These are phyloP conservation scores for Ichneumon xanthorius DNA, from an alignment of 2,888 invertebrate genomes.

Conservation along the genomic window DNA sequence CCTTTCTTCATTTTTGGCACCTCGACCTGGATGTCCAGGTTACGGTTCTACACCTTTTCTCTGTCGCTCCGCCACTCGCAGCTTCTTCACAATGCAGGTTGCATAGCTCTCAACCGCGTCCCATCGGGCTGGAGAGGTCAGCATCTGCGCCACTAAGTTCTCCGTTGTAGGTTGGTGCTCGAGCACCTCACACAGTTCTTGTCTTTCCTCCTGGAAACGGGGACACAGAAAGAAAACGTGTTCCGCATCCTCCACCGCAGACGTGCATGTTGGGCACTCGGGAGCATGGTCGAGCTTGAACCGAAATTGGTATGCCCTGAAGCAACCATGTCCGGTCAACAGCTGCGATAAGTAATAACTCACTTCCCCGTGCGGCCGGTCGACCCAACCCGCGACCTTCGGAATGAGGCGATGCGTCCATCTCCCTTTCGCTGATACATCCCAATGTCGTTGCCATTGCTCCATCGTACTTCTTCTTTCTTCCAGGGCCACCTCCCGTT, in stretches of 20 bases:
- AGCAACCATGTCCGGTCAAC: constrained; percentile 19
- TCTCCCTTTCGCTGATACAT: constrained; percentile 54
- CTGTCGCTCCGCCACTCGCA: background rate
- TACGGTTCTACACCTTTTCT: too few species aligned
- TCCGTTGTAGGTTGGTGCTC: too few species aligned
- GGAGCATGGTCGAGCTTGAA: constrained; percentile 43
- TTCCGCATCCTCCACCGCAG: constrained; percentile 51
- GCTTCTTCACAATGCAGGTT: background rate
- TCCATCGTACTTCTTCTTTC: too few species aligned
- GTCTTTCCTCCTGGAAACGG: too few species aligned
- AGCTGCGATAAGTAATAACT: constrained; percentile 16
- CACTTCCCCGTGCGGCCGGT: constrained; percentile 19
- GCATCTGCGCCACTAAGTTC: too few species aligned
- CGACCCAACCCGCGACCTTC: background rate
- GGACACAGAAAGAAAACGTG: constrained; percentile 48
- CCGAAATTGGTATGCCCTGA: constrained; percentile 15
- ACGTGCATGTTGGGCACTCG: constrained; percentile 52
- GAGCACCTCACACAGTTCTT: too few species aligned
- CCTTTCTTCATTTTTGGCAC: background rate
- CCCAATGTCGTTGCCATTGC: constrained; percentile 28
- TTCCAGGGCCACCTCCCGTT: too few species aligned
- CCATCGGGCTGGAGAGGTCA: background rate
- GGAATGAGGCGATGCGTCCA: constrained; percentile 60
- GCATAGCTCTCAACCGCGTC: background rate
- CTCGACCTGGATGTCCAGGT: too few species aligned